Base-by-base conservation (phyloP, 2,113 vertebrate genomes). In the Tupaia chinensis region DNA sequence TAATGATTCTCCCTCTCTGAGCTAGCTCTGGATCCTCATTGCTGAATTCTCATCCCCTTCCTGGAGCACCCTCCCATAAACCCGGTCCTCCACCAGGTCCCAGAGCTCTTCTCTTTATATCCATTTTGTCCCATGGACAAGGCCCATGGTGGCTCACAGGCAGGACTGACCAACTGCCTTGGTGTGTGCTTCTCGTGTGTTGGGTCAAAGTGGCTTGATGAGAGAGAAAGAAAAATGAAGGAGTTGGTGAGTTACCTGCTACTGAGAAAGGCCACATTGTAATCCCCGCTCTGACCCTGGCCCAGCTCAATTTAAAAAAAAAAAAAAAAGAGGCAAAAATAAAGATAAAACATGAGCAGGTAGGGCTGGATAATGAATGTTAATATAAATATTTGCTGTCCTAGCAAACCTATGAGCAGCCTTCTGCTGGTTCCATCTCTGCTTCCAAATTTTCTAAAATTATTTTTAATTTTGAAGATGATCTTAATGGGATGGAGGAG, bases 391-490 rank as follows among this genome's bases (percentile, higher is more conserved):
- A 60, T 58, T 61, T 87, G 34, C 19, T 74, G 27, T 20, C 44
- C 27, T 32, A 25, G 25, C 4, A 95, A 83, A 83, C 32, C 80
- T 34, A 27, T 63, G 20, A 91, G 15, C 68, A 74, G 9, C n/a
- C 22, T 78, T 83, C 56, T 66, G 34, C 11, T 53, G 58, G 23
- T 68, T 94, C 56, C n/a, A 29, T 44, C 81, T 77, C 54, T 34
- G 73, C 13, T 60, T 92, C 12, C 27, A 90, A 77, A 29, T 15
- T 60, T 78, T 87, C 44, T 63, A 34, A 15, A 73, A 78, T 77
- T 44, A 19, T n/a, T 93, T 95, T 91, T 73, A 78, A 88, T 88
- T 84, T 94, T 96, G 60, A 22, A 70, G 14, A 54, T 73, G 63
- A 60, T 80, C n/a, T 32, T 34, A 95, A 79, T 44, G 27, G n/a